Percentiles rank a stretch among this genome's conserved stretches.
Conservation (phyloP, 2,797 vertebrate genomes). For the Leucoraja ocellata region DNA sequence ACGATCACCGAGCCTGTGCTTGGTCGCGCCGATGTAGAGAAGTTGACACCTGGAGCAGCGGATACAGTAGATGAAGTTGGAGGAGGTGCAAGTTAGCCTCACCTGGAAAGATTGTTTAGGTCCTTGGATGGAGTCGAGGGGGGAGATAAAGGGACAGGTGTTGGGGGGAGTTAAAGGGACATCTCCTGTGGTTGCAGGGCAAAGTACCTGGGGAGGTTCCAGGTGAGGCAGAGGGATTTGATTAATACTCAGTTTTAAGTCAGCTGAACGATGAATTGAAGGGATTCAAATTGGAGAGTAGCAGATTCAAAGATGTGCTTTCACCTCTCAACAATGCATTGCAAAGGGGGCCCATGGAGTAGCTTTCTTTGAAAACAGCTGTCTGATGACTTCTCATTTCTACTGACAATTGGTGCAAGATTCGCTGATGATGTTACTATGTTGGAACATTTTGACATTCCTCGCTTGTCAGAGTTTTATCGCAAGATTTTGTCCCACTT, state of each 20-base stretch:
- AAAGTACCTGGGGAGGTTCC: no score
- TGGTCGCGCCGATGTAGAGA: no score
- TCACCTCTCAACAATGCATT: neutral
- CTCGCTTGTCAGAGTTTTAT: constrained; percentile 15
- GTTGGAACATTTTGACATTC: neutral
- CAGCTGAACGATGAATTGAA: neutral
- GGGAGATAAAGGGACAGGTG: no score
- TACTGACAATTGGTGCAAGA: neutral
- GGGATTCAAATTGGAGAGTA: neutral
- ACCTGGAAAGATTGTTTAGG: no score
- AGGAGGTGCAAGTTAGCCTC: no score
- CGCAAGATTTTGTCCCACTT: neutral
- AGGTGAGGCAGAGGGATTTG: neutral
- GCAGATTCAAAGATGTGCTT: neutral
- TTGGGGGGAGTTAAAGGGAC: no score
- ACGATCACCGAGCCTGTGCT: no score
- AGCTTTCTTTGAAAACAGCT: neutral
- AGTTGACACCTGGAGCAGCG: no score
- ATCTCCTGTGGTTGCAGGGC: no score
- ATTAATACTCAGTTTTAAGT: neutral
- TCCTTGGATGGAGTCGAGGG: no score
- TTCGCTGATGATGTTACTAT: neutral
- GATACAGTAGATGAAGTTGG: no score
- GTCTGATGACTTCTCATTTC: neutral
- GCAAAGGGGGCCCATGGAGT: neutral